Evolutionary conservation across 2,888 invertebrate species (phyloP), one percentile per base, ranked within the genome.

Genomic region (Iphiclides podalirius): DNA sequence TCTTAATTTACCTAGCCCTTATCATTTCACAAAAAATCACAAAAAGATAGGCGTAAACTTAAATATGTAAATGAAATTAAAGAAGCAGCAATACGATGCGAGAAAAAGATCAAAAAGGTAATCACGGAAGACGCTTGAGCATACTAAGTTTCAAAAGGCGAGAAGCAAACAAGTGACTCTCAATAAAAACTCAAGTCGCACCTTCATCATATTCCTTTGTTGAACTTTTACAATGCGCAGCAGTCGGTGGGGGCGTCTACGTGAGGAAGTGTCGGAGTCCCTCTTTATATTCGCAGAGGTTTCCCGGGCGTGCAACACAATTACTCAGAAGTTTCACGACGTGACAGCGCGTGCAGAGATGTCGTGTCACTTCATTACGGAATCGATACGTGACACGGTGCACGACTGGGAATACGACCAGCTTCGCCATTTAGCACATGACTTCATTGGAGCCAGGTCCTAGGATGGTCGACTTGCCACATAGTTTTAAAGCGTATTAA

Each of bases 301-400:
- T 47, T 52, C 52, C 46, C 52, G 37, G 43, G 43, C 51, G 52
- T 37, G 47, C 37, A 26, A 46, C 46, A 52, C 55, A 57, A 60
- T 60, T 57, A 57, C 48, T 38, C 37, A 38, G 40, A 44, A 57
- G 55, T 54, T 59, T 36, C 34, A 47, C 51, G 60, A 54, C 54
- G 48, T 48, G 46, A 20, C 48, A 55, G 39, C 58, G 39, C 48
- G 55, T 46, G 52, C 34, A 34, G 52, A 47, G 50, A 47, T 70
- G 66, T 26, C 26, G 26, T 70, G 66, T 57, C 67, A 61, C 59
- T 65, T 77, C 75, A 72, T 78, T 75, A 75, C 69, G 51, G 57
- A 48, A 38, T 35, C 35, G 46, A 46, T 60, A 75, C 75, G 73
- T 75, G 75, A 68, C 58, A 52, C 48, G 67, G 66, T 64, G 64